Base-by-base conservation (phyloP, 2,797 vertebrate genomes). In the Anolis apletophallus region DNA sequence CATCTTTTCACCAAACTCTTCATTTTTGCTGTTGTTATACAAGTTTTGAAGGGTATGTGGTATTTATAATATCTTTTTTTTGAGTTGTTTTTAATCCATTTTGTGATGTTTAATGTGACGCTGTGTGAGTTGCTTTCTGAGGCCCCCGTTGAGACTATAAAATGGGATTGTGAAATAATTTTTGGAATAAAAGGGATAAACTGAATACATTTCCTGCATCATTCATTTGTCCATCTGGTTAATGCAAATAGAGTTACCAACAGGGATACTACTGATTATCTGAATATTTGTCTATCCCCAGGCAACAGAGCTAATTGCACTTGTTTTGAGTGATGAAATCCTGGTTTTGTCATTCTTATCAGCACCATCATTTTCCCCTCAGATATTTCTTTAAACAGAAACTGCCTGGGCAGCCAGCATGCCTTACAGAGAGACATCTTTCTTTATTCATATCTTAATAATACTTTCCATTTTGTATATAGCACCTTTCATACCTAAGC, bases 381-480 rank as follows among this genome's bases (percentile, higher is more conserved):
- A 78, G 74, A 23, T 50, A 7, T 80, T 73, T 29, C 61, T 80
- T 85, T 73, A 80, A 85, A 80, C 55, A 50, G 19, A 80, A 80
- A 61, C n/a, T 55, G 54, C 81, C 57, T 57, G 55, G 71, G 81
- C 68, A 73, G 75, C 23, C 55, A 46, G 55, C 74, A 52, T 52
- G 64, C 68, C 73, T 87, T 87, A 54, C 23, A 80, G n/a, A 55
- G 84, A 87, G 54, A 55, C 32, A 26, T 34, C 32, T 26, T 16
- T 88, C 73, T 84, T 84, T 84, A 67, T 75, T 80, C 57, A 61
- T 74, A 69, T 81, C 77, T 52, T 85, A 55, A 73, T 68, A 61
- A 40, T 76, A 19, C 46, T 61, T 9, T 84, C 26, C 36, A 32
- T 74, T 69, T 83, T 83, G 83, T 68, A 81, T 54, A 40, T 67